Conservation (phyloP, 2,113 vertebrate species). For the Campylomormyrus numenius region DNA sequence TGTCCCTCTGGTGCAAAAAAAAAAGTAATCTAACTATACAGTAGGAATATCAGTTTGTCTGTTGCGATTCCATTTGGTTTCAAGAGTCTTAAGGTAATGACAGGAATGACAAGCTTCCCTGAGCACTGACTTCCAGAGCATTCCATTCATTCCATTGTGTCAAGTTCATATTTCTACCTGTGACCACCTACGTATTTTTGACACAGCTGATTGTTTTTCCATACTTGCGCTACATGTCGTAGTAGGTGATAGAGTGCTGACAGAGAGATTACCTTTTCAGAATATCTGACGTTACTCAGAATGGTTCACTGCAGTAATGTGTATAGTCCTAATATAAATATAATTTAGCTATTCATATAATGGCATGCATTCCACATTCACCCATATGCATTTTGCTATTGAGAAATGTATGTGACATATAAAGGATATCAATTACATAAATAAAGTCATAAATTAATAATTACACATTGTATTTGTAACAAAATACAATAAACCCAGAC, state of each 20-base stretch:
- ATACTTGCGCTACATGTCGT: background rate
- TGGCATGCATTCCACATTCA: background rate
- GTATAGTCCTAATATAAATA: background rate
- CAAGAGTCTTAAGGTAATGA: background rate
- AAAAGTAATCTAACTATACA: background rate
- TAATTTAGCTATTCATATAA: background rate
- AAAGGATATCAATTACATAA: background rate
- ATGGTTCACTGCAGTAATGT: background rate
- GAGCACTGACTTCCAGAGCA: background rate
- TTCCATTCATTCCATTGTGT: background rate
- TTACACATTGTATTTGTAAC: background rate
- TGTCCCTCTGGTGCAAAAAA: background rate
- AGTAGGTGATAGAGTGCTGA: background rate
- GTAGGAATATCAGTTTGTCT: background rate
- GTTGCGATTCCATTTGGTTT: background rate
- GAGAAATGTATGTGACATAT: background rate
- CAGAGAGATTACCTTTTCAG: background rate
- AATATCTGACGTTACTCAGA: background rate
- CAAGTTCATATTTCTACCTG: background rate
- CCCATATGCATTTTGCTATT: background rate
- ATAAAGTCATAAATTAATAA: background rate
- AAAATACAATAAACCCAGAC: background rate
- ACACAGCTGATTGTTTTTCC: background rate
- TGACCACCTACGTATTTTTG: background rate
- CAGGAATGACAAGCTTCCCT: background rate